These are phyloP conservation scores for Taenioides sp. DNA, from an alignment of 2,797 vertebrate genomes.

Conservation along the genomic window DNA sequence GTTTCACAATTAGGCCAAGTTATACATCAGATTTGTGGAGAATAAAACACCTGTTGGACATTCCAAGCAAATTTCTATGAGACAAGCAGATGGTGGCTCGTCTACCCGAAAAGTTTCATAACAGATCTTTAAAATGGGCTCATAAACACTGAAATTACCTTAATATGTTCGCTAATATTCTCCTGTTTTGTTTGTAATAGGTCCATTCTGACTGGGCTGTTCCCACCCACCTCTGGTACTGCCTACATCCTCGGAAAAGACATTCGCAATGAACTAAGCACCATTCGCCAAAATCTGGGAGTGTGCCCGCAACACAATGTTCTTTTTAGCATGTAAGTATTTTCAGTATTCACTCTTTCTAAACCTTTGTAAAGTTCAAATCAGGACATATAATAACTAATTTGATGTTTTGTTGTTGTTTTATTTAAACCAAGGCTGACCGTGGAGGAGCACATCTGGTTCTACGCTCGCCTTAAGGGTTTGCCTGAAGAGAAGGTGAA, in stretches of 20 bases:
- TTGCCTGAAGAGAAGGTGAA: constrained; percentile 88
- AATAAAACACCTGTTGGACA: too few species aligned
- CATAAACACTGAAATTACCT: neutral
- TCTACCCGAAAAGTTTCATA: too few species aligned
- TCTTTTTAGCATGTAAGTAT: constrained; percentile 88
- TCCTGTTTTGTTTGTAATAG: constrained; percentile 64
- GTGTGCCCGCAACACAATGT: constrained; percentile 98
- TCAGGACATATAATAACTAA: neutral
- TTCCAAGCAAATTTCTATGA: too few species aligned
- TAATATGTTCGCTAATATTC: neutral
- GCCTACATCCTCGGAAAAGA: constrained; percentile 97
- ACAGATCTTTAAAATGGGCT: too few species aligned
- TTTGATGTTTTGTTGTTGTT: neutral
- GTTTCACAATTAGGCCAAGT: too few species aligned
- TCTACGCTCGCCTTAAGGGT: constrained; percentile 94
- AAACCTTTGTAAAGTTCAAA: neutral
- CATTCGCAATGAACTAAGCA: constrained; percentile 88
- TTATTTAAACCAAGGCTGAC: constrained; percentile 82
- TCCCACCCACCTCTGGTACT: constrained; percentile 95
- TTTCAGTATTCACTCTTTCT: neutral
- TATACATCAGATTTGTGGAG: too few species aligned
- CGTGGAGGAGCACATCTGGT: constrained; percentile 98
- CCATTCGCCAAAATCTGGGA: constrained; percentile 92
- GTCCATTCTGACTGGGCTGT: constrained; percentile 97
- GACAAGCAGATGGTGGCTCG: too few species aligned